These are phyloP conservation scores for Lordiphosa mommai DNA, from an alignment of 1,140 invertebrate genomes.

Conservation along the genomic window DNA sequence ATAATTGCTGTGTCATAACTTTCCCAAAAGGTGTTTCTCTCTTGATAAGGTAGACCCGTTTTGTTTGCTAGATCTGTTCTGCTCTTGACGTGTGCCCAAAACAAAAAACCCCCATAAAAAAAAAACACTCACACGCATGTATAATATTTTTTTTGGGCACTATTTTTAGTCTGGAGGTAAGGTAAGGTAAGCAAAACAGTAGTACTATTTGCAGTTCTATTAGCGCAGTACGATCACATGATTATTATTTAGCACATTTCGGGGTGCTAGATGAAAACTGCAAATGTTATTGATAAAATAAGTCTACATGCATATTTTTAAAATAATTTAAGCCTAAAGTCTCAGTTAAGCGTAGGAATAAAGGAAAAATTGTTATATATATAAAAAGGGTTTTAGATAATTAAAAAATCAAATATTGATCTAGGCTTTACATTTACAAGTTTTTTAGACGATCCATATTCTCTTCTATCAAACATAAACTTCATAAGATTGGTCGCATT, in stretches of 20 bases:
- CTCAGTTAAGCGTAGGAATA: too few species aligned
- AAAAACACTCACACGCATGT: constrained; percentile 19
- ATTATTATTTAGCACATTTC: constrained; percentile 54
- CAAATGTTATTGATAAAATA: constrained; percentile 1
- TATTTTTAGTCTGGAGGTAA: constrained; percentile 3
- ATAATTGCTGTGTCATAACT: constrained; percentile 18
- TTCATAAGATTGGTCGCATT: too few species aligned
- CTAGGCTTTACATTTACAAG: too few species aligned
- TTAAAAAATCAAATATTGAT: too few species aligned
- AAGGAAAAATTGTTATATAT: too few species aligned
- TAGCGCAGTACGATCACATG: constrained; percentile 46
- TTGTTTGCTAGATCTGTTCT: constrained; percentile 19
- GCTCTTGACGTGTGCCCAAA: neutral
- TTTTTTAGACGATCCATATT: too few species aligned
- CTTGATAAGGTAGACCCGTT: constrained; percentile 35
- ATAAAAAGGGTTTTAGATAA: too few species aligned
- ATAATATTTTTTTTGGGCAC: neutral
- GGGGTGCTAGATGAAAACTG: constrained; percentile 18
- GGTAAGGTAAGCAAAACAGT: constrained; percentile 29
- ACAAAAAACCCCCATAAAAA: neutral
- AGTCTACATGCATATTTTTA: neutral
- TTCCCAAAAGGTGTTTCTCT: constrained; percentile 10
- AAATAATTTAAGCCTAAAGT: neutral
- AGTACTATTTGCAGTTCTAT: constrained; percentile 20
- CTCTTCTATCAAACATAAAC: too few species aligned